A percentile compares a stretch with the other conserved stretches of the same genome.
Conservation (phyloP, 2,888 invertebrate species). For the Euzophera pinguis region DNA sequence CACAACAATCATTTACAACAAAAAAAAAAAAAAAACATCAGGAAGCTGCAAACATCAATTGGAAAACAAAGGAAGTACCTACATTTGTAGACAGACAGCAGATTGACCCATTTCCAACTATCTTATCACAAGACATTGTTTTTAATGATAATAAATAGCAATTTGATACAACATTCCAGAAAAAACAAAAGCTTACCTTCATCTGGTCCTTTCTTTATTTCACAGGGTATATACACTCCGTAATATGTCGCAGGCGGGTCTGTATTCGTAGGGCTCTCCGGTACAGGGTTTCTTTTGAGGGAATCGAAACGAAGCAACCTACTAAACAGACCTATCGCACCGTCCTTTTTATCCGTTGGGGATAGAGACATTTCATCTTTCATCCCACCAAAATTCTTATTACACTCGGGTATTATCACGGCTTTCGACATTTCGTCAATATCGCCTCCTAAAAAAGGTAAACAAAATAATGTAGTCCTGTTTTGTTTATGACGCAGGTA, state of each 20-base stretch:
- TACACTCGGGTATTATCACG: constrained; percentile 62
- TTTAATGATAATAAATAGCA: constrained; percentile 12
- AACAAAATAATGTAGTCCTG: constrained; percentile 62
- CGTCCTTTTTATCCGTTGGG: constrained; percentile 61
- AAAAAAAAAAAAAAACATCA: too few relatives aligned
- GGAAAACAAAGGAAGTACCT: not conserved
- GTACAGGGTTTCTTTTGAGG: constrained; percentile 44
- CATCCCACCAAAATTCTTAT: constrained; percentile 57
- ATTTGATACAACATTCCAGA: not conserved
- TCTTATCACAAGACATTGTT: constrained; percentile 11
- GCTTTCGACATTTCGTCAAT: constrained; percentile 60
- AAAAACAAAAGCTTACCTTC: constrained; percentile 51
- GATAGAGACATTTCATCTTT: constrained; percentile 63
- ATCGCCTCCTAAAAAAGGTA: constrained; percentile 55
- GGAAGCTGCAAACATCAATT: not conserved
- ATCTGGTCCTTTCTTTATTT: constrained; percentile 72
- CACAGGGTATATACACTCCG: constrained; percentile 77
- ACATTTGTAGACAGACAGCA: not conserved
- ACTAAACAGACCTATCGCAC: constrained; percentile 61
- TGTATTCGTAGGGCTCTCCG: constrained; percentile 46
- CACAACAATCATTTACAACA: too few relatives aligned
- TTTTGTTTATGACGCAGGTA: constrained; percentile 71
- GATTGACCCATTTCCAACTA: constrained; percentile 1
- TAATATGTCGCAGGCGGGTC: constrained; percentile 62
- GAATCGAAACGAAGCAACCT: constrained; percentile 61